A percentile compares a stretch with the other conserved stretches of the same genome.
These are phyloP conservation scores for Tetramorium bicarinatum DNA, from an alignment of 2,888 invertebrate genomes.

Conservation along the genomic window DNA sequence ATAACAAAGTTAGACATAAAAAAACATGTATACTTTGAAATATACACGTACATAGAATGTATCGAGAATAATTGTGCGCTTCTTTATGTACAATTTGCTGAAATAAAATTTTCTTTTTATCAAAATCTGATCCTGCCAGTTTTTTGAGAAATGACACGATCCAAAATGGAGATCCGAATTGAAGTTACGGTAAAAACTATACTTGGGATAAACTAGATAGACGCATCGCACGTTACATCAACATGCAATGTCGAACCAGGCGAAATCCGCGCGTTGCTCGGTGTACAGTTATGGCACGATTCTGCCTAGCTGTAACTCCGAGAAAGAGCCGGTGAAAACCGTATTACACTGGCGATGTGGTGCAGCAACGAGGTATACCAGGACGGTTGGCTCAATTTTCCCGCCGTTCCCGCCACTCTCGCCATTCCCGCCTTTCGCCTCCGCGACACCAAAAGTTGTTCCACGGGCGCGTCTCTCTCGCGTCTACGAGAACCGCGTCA, in stretches of 20 bases:
- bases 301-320: conserved; percentile 41
- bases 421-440: conserved; percentile 56
- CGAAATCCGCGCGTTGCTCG: conserved; percentile 40
- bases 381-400: conserved; percentile 62
- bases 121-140: neutral
- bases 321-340: conserved; percentile 62
- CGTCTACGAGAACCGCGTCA: conserved; percentile 32
- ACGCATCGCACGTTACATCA: conserved; percentile 8
- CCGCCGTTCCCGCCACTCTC: conserved; percentile 57
- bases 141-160: neutral
- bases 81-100: too few species aligned
- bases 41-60: neutral
- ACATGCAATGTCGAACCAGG: conserved; percentile 22
- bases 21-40: neutral
- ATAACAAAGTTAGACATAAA: neutral
- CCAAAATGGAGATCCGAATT: neutral
- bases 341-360: conserved; percentile 56
- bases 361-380: conserved; percentile 42
- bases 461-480: conserved; percentile 39
- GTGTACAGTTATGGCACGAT: conserved; percentile 58
- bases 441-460: conserved; percentile 62
- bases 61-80: neutral
- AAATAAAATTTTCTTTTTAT: neutral
- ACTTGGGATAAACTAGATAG: neutral
- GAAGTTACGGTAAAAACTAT: neutral